Evolutionary conservation across 2,113 vertebrate species (phyloP).

Genomic region (Hypocryptadius cinnamomeus): DNA sequence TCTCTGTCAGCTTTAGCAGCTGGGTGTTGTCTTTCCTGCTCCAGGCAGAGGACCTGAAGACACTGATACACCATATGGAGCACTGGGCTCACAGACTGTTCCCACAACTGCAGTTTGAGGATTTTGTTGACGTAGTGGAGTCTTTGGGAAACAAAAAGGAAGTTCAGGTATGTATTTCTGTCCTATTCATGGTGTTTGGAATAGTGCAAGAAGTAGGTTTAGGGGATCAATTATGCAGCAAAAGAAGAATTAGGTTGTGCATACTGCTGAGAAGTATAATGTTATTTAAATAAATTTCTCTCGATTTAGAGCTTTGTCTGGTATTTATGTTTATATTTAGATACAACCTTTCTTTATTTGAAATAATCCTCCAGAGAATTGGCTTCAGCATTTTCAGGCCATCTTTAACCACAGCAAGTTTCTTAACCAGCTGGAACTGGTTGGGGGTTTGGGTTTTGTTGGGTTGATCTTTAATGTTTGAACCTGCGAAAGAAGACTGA

Average conservation of each 20-base stretch:
- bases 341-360: background rate
- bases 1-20: background rate
- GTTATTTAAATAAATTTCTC: background rate
- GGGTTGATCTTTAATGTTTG: background rate
- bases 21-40: background rate
- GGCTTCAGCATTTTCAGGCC: background rate
- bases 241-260: background rate
- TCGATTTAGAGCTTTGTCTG: background rate
- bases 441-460: background rate
- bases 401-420: background rate
- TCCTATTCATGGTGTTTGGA: background rate
- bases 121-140: conserved; percentile 88
- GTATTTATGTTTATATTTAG: background rate
- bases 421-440: background rate
- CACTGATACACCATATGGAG: conserved; percentile 87
- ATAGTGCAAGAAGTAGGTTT: background rate
- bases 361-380: background rate
- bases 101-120: conserved; percentile 91
- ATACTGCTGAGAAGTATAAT: background rate
- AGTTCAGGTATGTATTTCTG: conserved; percentile 80
- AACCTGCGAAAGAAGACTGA: background rate
- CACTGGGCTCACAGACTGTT: conserved; percentile 95
- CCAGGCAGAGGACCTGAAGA: conserved; percentile 85
- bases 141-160: conserved; percentile 87
- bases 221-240: background rate